A percentile compares a stretch with the other conserved stretches of the same genome.
Conservation (phyloP, 2,797 vertebrate species). For the Echiichthys vipera region DNA sequence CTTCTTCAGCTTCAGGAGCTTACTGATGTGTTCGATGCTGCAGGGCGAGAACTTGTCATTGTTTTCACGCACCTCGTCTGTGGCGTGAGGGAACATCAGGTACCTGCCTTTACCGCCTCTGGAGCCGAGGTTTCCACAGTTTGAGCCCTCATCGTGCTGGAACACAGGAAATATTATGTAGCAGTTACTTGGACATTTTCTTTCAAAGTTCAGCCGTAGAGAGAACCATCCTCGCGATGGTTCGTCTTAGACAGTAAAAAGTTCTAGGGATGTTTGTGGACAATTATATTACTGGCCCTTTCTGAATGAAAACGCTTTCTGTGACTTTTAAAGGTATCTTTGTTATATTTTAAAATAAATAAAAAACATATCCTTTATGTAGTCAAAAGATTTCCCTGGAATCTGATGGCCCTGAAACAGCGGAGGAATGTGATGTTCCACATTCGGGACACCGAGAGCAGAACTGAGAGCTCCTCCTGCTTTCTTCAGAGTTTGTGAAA, state of each 20-base stretch:
- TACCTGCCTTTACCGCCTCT: constrained; percentile 80
- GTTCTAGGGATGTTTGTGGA: not conserved
- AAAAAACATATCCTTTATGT: not conserved
- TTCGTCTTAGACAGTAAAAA: not conserved
- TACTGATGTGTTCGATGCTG: constrained; percentile 80
- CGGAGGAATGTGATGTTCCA: constrained; percentile 17
- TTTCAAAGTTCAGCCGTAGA: not conserved
- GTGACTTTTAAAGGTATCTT: constrained; percentile 5
- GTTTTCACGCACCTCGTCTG: constrained; percentile 84
- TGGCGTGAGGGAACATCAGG: constrained; percentile 88
- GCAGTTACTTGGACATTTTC: not conserved
- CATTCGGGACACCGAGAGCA: constrained; percentile 15
- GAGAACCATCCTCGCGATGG: not conserved
- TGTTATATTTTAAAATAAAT: constrained; percentile 23
- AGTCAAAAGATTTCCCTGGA: constrained; percentile 11
- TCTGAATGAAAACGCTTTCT: not conserved
- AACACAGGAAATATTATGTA: constrained; percentile 1
- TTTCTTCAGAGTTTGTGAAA: constrained; percentile 9
- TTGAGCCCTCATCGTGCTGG: constrained; percentile 85
- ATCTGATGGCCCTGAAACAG: constrained; percentile 21
- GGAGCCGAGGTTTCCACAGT: constrained; percentile 80
- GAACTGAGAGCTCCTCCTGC: constrained; percentile 2
- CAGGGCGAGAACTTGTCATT: constrained; percentile 87
- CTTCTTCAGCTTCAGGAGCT: constrained; percentile 82
- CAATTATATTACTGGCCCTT: not conserved